Conservation (phyloP, 2,113 vertebrate species). For the Poeciliopsis turrubarensis region DNA sequence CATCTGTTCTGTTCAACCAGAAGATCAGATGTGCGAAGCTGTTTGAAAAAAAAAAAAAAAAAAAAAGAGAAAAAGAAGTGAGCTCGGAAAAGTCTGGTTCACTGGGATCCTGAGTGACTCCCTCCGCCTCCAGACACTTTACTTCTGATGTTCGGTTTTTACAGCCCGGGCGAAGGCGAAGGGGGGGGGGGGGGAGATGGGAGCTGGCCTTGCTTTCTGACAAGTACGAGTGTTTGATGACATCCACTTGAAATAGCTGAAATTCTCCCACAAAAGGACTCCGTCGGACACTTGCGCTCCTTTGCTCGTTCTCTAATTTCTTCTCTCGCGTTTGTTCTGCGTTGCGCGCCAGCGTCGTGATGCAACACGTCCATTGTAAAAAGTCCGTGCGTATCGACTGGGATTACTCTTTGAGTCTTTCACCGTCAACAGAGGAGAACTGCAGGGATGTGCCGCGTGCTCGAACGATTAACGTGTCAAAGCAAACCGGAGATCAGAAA, state of each 20-base stretch:
- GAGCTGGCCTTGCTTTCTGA: constrained; percentile 17
- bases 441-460: background rate
- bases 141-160: constrained; percentile 6
- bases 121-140: constrained; percentile 8
- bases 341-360: constrained; percentile 3
- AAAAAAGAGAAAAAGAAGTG: constrained; percentile 8
- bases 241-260: constrained; percentile 12
- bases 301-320: background rate
- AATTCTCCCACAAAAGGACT: constrained; percentile 7
- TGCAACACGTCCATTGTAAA: constrained; percentile 3
- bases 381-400: background rate
- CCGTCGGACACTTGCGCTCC: background rate
- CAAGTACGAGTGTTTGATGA: constrained; percentile 16
- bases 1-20: constrained; percentile 21
- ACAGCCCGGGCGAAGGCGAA: background rate
- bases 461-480: background rate
- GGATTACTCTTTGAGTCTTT: background rate
- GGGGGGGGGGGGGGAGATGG: constrained; percentile 1
- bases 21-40: constrained; percentile 29
- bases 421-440: background rate
- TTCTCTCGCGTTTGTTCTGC: background rate
- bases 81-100: constrained; percentile 34
- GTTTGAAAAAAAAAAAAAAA: constrained; percentile 14
- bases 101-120: constrained; percentile 33
- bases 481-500: background rate